A percentile compares a stretch with the other conserved stretches of the same genome.
Evolutionary conservation across 2,888 invertebrate genomes (phyloP).

Genomic region (Ptilodon capucinus): DNA sequence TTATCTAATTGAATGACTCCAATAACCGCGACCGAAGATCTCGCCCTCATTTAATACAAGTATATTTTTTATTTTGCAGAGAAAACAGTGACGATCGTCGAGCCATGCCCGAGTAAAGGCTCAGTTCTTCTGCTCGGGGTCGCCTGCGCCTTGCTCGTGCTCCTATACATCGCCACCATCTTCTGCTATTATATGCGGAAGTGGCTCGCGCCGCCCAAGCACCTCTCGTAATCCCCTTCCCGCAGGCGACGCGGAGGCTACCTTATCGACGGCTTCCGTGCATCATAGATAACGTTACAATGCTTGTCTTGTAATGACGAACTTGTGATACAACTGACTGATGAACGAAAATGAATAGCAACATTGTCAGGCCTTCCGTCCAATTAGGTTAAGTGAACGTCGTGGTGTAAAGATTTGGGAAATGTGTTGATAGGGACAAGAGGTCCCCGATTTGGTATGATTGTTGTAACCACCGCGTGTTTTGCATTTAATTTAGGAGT

Average conservation of each 20-base stretch:
- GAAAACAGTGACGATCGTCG: conserved; percentile 94
- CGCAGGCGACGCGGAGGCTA: conserved; percentile 11
- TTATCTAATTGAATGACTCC: too few species aligned
- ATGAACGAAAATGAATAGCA: conserved; percentile 45
- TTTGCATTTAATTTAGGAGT: conserved; percentile 68
- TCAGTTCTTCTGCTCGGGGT: conserved; percentile 95
- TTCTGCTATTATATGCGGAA: conserved; percentile 97
- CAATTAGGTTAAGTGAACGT: conserved; percentile 44
- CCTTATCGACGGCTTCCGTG: conserved; percentile 27
- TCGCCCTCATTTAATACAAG: too few species aligned
- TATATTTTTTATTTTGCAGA: conserved; percentile 79
- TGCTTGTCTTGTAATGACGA: conserved; percentile 45
- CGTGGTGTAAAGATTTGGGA: conserved; percentile 48
- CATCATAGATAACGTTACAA: conserved; percentile 29
- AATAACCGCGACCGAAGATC: background rate
- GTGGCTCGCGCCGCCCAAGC: conserved; percentile 93
- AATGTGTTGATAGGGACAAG: conserved; percentile 25
- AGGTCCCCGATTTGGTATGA: conserved; percentile 45
- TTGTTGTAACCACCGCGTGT: conserved; percentile 74
- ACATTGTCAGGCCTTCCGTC: conserved; percentile 49
- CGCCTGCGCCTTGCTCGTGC: conserved; percentile 93
- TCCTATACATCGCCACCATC: conserved; percentile 94
- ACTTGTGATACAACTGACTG: conserved; percentile 77
- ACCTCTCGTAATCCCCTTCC: conserved; percentile 79
- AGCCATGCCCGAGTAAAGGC: conserved; percentile 95